Evolutionary conservation across 2,888 invertebrate species (phyloP).

Genomic region (Synanthedon myopaeformis): DNA sequence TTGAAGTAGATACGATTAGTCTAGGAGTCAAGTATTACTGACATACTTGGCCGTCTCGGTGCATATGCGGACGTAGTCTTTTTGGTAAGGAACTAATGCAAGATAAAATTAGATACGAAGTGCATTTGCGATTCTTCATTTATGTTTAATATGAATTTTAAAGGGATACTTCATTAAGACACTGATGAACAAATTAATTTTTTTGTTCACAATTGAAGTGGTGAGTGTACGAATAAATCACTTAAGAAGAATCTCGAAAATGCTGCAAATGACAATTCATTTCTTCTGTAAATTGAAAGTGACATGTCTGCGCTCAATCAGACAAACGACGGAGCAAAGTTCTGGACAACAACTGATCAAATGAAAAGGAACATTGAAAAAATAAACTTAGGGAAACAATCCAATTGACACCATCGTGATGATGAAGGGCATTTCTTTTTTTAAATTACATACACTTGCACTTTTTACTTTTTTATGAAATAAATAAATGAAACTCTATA

Average conservation of each 20-base stretch:
- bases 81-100: conserved; percentile 27
- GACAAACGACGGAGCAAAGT: conserved; percentile 22
- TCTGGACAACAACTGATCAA: conserved; percentile 18
- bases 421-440: neutral
- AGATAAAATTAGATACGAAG: conserved; percentile 34
- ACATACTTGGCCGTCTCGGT: conserved; percentile 44
- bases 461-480: neutral
- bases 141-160: no score
- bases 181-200: neutral
- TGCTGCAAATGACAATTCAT: conserved; percentile 31
- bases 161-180: no score
- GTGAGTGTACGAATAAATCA: conserved; percentile 25
- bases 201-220: conserved; percentile 13
- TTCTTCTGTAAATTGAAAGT: conserved; percentile 29
- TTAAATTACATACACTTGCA: neutral
- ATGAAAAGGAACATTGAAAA: conserved; percentile 9
- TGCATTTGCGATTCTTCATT: conserved; percentile 31
- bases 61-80: conserved; percentile 37
- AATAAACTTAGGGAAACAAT: neutral
- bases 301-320: conserved; percentile 40
- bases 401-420: neutral
- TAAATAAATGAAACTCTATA: neutral
- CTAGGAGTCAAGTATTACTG: conserved; percentile 30
- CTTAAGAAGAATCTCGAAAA: conserved; percentile 22
- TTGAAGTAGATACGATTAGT: conserved; percentile 3